Evolutionary conservation across 1,140 invertebrate species (phyloP).

Genomic region (Cylas formicarius): DNA sequence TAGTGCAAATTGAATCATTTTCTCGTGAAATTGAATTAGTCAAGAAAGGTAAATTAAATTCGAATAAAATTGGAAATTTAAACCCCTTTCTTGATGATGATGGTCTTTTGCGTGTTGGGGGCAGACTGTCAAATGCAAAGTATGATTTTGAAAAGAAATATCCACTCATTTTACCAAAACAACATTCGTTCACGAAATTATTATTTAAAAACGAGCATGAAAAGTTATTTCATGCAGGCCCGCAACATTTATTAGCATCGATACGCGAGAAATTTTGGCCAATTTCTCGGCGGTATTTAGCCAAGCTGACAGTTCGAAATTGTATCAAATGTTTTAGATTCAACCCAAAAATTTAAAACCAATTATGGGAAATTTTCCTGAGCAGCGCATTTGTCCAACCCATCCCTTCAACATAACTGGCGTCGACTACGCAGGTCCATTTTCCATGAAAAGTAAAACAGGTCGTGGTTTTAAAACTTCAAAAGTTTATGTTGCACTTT

Average conservation of each 20-base stretch:
- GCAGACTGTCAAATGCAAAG: neutral
- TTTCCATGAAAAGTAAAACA: slow-evolving; percentile 17
- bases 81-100: too few relatives aligned
- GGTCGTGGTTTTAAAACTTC: slow-evolving; percentile 8
- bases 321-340: slow-evolving; percentile 17
- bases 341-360: slow-evolving; percentile 1
- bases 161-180: neutral
- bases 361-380: slow-evolving; percentile 37
- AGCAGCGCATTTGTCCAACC: slow-evolving; percentile 18
- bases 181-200: slow-evolving; percentile 6
- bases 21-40: too few relatives aligned
- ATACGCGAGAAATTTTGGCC: slow-evolving; percentile 29
- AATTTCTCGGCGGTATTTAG: slow-evolving; percentile 18
- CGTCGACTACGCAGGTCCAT: slow-evolving; percentile 32
- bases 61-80: too few relatives aligned
- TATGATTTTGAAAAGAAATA: slow-evolving; percentile 5
- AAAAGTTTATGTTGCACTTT: slow-evolving; percentile 34
- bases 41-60: too few relatives aligned
- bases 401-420: slow-evolving; percentile 24
- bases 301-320: slow-evolving; percentile 20
- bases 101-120: too few relatives aligned
- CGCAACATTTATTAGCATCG: slow-evolving; percentile 8
- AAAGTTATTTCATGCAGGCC: slow-evolving; percentile 3
- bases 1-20: too few relatives aligned
- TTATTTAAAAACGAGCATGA: slow-evolving; percentile 5